A percentile compares a stretch with the other conserved stretches of the same genome.
Evolutionary conservation across 92 coral and sea anemone species (phyloP).

Genomic region (Parazoanthus darwini): DNA sequence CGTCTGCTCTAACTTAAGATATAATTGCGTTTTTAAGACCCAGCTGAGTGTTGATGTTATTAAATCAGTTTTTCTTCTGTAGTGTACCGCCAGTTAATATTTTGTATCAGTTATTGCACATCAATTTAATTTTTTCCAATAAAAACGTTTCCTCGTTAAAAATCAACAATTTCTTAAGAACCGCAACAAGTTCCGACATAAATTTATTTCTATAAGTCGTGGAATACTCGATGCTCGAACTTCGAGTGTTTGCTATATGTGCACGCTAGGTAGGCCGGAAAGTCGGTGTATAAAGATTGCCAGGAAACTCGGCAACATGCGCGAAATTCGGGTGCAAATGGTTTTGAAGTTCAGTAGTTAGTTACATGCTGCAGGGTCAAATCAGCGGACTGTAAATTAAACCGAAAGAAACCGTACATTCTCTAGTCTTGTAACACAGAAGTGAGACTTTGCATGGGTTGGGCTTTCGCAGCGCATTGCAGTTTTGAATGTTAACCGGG

Average conservation of each 20-base stretch:
- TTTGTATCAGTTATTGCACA: neutral
- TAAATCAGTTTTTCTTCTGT: neutral
- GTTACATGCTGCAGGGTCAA: no score
- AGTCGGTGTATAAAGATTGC: neutral
- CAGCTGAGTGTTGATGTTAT: neutral
- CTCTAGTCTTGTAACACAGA: no score
- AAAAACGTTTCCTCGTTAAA: neutral
- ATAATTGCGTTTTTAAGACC: neutral
- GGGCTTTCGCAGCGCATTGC: no score
- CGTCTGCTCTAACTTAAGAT: neutral
- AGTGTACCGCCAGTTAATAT: neutral
- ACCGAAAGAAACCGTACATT: no score
- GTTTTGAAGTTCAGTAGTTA: no score
- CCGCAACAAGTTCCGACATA: neutral
- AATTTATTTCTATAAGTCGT: neutral
- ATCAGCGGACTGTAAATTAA: no score
- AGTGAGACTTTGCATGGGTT: no score
- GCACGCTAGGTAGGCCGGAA: neutral
- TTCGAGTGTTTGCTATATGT: neutral
- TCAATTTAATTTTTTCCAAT: neutral
- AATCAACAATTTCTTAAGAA: neutral
- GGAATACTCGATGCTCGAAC: neutral
- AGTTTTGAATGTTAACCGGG: no score
- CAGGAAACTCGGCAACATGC: neutral
- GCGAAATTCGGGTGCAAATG: neutral